Percentiles rank a stretch among this genome's conserved stretches.
phyloP scores from a whole-genome alignment of 2,888 invertebrate genomes.

The Dynastes grantii region DNA sequence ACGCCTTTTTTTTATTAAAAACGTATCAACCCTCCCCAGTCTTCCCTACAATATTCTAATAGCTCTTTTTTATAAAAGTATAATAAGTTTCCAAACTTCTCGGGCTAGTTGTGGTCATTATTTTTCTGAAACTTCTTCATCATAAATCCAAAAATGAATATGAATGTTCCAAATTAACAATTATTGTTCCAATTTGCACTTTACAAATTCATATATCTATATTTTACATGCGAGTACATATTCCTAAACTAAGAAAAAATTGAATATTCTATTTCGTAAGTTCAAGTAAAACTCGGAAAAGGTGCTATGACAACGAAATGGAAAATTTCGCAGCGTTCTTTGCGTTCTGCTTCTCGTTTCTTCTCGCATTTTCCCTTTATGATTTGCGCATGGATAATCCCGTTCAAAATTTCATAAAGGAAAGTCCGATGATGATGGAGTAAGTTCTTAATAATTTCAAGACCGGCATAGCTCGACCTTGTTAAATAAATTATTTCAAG shows the following conservation, averaged over 20 bases:
- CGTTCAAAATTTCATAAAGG: constrained; percentile 23
- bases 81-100: no score
- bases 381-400: constrained; percentile 2
- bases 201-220: neutral
- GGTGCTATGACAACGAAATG: no score
- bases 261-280: no score
- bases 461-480: neutral
- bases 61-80: no score
- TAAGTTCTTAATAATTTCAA: constrained; percentile 19
- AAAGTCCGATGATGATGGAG: neutral
- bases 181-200: neutral
- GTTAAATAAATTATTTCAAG: constrained; percentile 20
- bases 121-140: no score
- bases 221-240: neutral
- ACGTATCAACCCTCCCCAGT: no score
- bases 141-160: no score
- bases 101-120: no score
- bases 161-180: neutral
- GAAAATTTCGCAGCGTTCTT: neutral
- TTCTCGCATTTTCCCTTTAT: neutral
- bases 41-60: no score
- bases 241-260: neutral
- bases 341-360: neutral
- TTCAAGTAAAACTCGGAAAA: no score
- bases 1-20: no score